phyloP scores from a whole-genome alignment of 2,797 vertebrate genomes.

The Liasis olivaceus region DNA sequence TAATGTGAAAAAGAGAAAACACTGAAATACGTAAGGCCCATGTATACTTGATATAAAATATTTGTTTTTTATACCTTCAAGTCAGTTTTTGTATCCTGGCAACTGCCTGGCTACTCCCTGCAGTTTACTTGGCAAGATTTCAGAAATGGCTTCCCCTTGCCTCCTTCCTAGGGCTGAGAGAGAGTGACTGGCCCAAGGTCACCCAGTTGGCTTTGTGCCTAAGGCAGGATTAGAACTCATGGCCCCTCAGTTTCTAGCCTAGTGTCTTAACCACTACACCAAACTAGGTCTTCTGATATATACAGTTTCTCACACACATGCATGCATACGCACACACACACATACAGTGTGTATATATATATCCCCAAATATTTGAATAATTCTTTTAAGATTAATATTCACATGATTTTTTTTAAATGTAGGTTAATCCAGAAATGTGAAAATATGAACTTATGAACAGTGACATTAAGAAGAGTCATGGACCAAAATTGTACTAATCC shows the following conservation, averaged over 20 bases:
- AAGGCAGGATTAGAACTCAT: not conserved
- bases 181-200: not conserved
- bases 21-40: not conserved
- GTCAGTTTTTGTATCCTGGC: not conserved
- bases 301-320: no score
- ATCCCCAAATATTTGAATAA: not conserved
- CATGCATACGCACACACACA: no score
- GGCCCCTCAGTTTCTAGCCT: not conserved
- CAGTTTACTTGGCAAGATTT: not conserved
- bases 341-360: no score
- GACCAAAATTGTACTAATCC: not conserved
- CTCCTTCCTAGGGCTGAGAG: no score
- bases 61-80: not conserved
- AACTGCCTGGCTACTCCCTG: not conserved
- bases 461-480: not conserved
- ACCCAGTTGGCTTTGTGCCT: not conserved
- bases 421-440: not conserved
- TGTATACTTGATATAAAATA: not conserved
- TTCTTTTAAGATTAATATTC: not conserved
- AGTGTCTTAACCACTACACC: not conserved
- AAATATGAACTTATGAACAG: not conserved
- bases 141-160: not conserved
- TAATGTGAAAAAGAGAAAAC: not conserved
- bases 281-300: not conserved
- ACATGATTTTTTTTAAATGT: not conserved